phyloP scores from a whole-genome alignment of 35 echinoderm and acorn worm genomes.

The Ptychodera flava region DNA sequence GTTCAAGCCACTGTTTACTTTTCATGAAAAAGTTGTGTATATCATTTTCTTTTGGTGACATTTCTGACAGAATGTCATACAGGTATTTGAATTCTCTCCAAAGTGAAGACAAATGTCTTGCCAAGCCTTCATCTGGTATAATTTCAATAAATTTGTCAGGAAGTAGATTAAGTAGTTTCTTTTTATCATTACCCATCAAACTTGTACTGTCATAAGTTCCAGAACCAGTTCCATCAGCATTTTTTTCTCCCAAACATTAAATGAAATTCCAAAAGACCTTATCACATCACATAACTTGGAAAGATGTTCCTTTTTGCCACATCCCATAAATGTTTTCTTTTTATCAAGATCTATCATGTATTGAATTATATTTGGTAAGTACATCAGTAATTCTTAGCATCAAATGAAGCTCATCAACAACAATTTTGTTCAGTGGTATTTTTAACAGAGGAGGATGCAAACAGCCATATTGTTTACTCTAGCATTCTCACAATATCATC shows the following conservation, averaged over 20 bases:
- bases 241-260: background rate
- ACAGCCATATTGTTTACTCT: background rate
- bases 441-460: background rate
- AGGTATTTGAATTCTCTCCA: background rate
- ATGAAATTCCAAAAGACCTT: background rate
- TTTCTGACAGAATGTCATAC: background rate
- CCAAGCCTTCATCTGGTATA: background rate
- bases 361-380: background rate
- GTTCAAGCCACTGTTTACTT: background rate
- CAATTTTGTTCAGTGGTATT: background rate
- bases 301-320: background rate
- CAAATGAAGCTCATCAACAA: background rate
- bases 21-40: background rate
- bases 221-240: background rate
- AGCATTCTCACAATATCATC: background rate
- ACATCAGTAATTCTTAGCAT: background rate
- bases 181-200: background rate
- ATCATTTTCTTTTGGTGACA: background rate
- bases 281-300: background rate
- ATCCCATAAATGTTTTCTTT: background rate
- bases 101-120: background rate
- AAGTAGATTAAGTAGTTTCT: background rate
- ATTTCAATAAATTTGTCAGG: background rate
- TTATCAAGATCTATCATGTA: background rate
- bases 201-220: background rate